Evolutionary conservation across 2,113 vertebrate species (phyloP), one percentile per base, ranked within the genome.

Genomic region (Perognathus longimembris): DNA sequence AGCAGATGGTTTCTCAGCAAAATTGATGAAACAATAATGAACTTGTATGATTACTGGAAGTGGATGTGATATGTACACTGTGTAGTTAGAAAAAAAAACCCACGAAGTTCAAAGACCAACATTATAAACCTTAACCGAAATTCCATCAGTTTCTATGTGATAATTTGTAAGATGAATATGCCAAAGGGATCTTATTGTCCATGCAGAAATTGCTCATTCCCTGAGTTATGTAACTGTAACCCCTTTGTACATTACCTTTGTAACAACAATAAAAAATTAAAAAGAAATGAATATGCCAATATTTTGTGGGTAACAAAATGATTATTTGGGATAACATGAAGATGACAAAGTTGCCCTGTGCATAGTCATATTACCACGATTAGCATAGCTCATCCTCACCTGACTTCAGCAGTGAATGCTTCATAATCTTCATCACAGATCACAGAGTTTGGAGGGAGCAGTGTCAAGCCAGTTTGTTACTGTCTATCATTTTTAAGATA

Each of bases 101-200:
- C n/a, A n/a, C n/a, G 70, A 78, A 69, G 14, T 75, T 59, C n/a
- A 73, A 83, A 76, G 15, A 24, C 22, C 38, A 66, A 3, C 21
- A 57, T 45, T 61, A 50, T 1, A 50, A 84, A 20, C 2, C 22
- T 78, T 77, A 75, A 20, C n/a, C 34, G 64, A 59, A 71, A 28
- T 7, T 42, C 6, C 2, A 74, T 85, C n/a, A 88, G 32, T 3
- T 85, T 88, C 30, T 10, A 14, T 45, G 71, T 66, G 64, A 40
- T 93, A 82, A 87, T 32, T 88, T 89, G 15, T 12, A 95, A 63
- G 91, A 82, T 59, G 20, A 6, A 20, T 45, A 42, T 74, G 17
- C 11, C 34, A 75, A 38, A 61, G 6, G 5, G 24, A 24, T 61
- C 45, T 45, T 54, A 54, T 54, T 54, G 50, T 54, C 50, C 50